These are phyloP conservation scores for Notodonta ziczac DNA, from an alignment of 2,888 invertebrate species.

Conservation along the genomic window DNA sequence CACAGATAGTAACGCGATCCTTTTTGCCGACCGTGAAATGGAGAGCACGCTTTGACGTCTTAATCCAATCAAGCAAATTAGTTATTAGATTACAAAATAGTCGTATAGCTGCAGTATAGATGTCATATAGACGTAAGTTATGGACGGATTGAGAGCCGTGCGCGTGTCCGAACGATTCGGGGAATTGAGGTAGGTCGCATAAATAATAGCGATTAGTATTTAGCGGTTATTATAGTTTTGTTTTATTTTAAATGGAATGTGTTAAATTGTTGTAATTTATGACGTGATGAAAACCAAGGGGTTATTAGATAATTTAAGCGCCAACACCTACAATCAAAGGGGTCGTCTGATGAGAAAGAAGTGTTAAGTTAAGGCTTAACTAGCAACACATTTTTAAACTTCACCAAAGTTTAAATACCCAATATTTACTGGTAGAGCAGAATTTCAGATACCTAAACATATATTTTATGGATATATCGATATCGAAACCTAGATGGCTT, in stretches of 20 bases:
- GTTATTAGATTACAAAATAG: slow-evolving; percentile 64
- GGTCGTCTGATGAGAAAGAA: no score
- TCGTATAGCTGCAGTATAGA: slow-evolving; percentile 10
- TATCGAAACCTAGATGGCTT: no score
- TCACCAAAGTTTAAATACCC: no score
- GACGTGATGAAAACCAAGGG: not conserved
- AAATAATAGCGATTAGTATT: slow-evolving; percentile 48
- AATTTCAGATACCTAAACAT: no score
- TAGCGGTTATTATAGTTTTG: slow-evolving; percentile 28
- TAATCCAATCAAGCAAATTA: slow-evolving; percentile 80
- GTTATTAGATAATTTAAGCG: not conserved
- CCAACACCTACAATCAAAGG: no score
- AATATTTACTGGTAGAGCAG: no score
- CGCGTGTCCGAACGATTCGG: slow-evolving; percentile 57
- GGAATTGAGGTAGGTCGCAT: slow-evolving; percentile 72
- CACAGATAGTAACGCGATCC: slow-evolving; percentile 59
- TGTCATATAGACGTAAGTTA: slow-evolving; percentile 49
- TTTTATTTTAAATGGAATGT: slow-evolving; percentile 16
- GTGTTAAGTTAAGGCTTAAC: no score
- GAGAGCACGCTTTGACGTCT: slow-evolving; percentile 75
- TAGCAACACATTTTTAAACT: no score
- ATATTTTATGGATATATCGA: no score
- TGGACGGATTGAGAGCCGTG: slow-evolving; percentile 56
- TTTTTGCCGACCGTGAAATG: slow-evolving; percentile 71
- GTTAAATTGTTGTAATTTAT: not conserved